These are phyloP conservation scores for Eulemur rubriventer DNA, from an alignment of 2,797 vertebrate genomes.

Conservation along the genomic window DNA sequence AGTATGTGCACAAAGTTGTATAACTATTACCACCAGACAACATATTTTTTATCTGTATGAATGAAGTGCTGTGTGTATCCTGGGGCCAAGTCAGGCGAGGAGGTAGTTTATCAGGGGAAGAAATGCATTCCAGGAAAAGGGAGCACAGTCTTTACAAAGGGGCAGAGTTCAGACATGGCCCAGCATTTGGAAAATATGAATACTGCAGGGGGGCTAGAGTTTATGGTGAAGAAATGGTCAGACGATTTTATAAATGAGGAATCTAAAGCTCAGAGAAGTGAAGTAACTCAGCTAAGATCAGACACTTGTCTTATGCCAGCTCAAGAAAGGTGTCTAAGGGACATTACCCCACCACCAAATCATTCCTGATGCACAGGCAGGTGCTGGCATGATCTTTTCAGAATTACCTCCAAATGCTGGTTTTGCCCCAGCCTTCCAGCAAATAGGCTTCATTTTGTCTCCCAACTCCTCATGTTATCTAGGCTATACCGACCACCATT, in stretches of 20 bases:
- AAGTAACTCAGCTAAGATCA: neutral
- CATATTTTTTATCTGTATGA: neutral
- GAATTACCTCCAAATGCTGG: neutral
- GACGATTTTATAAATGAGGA: neutral
- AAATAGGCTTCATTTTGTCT: constrained; percentile 19
- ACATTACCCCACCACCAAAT: neutral
- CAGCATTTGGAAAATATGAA: neutral
- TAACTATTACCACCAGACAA: neutral
- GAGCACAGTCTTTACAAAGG: neutral
- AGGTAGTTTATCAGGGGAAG: neutral
- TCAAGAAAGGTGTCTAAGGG: neutral
- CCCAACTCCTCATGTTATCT: neutral
- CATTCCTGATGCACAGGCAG: neutral
- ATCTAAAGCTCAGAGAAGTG: neutral
- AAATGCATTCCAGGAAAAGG: constrained; percentile 21
- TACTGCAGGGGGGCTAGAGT: neutral
- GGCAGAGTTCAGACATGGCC: neutral
- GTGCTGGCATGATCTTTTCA: neutral
- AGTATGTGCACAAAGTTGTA: neutral
- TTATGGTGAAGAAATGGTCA: neutral
- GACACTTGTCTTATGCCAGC: neutral
- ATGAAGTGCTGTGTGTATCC: neutral
- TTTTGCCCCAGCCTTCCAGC: neutral
- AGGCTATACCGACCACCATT: neutral
- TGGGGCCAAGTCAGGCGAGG: neutral